A percentile compares a stretch with the other conserved stretches of the same genome.
phyloP scores from a whole-genome alignment of 2,888 invertebrate species.

The Tipula vernalis region DNA sequence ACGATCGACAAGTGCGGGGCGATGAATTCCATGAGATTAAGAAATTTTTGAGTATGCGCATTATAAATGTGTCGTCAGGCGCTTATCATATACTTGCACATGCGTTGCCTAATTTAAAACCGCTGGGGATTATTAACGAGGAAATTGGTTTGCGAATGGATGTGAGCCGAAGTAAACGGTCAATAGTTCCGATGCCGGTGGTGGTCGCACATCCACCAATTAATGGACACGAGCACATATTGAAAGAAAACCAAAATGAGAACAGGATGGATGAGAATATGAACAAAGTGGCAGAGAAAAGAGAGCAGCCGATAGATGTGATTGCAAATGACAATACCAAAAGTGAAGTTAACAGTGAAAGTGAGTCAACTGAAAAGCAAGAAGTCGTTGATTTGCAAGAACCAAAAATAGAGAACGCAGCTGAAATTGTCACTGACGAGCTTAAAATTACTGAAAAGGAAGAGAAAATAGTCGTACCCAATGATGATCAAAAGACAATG shows the following conservation, averaged over 20 bases:
- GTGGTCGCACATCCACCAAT: neutral
- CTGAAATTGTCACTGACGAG: neutral
- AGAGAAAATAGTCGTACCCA: neutral
- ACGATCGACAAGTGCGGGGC: neutral
- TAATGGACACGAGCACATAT: neutral
- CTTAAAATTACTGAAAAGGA: neutral
- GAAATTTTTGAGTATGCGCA: conserved; percentile 13
- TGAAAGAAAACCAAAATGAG: neutral
- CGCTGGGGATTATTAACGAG: neutral
- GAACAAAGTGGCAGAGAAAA: neutral
- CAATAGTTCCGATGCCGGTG: neutral
- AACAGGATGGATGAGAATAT: neutral
- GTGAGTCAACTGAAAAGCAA: neutral
- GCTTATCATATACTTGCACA: conserved; percentile 12
- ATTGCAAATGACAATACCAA: neutral
- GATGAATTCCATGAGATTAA: conserved; percentile 4
- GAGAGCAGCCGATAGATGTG: neutral
- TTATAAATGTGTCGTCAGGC: conserved; percentile 11
- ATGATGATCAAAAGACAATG: neutral
- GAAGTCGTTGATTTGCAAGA: neutral
- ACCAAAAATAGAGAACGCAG: neutral
- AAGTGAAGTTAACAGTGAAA: neutral
- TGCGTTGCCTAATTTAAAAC: conserved; percentile 10
- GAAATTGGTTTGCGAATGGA: neutral
- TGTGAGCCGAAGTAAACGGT: neutral